A percentile compares a stretch with the other conserved stretches of the same genome.
Conservation (phyloP, 1,140 invertebrate genomes). For the Apis dorsata region DNA sequence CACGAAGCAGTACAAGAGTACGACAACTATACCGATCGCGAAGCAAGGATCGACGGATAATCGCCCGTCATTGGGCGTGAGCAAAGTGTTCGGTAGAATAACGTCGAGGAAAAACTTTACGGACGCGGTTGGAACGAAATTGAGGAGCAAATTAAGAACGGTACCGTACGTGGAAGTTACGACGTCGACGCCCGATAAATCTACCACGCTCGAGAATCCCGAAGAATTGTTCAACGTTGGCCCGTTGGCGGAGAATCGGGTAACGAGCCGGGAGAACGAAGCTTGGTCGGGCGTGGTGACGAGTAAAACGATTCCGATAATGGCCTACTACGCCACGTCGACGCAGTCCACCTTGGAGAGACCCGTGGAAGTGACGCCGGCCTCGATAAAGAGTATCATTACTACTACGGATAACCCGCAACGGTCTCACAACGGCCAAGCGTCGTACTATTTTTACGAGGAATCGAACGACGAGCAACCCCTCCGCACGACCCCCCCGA, state of each 20-base stretch:
- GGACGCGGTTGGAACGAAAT: constrained; percentile 62
- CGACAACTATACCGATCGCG: constrained; percentile 68
- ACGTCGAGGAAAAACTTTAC: constrained; percentile 52
- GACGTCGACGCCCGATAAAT: constrained; percentile 58
- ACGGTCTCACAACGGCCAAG: constrained; percentile 62
- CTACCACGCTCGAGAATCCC: constrained; percentile 61
- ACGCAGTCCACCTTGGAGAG: constrained; percentile 79
- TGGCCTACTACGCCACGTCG: constrained; percentile 82
- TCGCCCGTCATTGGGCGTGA: constrained; percentile 50
- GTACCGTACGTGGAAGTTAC: constrained; percentile 60
- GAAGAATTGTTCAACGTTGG: constrained; percentile 60
- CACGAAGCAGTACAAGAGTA: constrained; percentile 76
- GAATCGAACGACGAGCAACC: constrained; percentile 77
- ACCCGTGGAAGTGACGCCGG: constrained; percentile 73
- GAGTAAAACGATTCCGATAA: constrained; percentile 82
- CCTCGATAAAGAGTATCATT: constrained; percentile 63
- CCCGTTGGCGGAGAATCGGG: constrained; percentile 57
- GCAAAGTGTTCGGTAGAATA: constrained; percentile 65
- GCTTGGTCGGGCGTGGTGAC: constrained; percentile 65
- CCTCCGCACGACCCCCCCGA: constrained; percentile 63
- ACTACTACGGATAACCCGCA: constrained; percentile 60
- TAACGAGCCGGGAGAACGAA: constrained; percentile 46
- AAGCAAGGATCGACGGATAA: constrained; percentile 47
- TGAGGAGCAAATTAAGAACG: neutral
- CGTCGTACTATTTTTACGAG: constrained; percentile 78